Evolutionary conservation across 2,113 vertebrate species (phyloP).

Genomic region (Dolichotis patagonum): DNA sequence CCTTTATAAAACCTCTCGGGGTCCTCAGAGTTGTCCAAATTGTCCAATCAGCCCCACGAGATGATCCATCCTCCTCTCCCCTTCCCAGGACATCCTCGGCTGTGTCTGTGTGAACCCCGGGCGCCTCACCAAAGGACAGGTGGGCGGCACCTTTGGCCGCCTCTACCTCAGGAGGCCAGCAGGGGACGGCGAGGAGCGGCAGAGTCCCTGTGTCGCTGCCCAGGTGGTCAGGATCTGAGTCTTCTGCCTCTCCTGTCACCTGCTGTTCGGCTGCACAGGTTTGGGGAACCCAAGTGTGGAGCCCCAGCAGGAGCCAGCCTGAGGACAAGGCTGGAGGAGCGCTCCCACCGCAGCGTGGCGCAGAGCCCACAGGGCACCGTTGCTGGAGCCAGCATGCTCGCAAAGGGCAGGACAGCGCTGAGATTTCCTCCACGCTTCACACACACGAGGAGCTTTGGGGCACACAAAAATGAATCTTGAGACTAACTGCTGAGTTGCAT

Average conservation of each 20-base stretch:
- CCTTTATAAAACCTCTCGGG: neutral
- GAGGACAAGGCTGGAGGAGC: neutral
- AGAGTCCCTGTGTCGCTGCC: constrained; percentile 88
- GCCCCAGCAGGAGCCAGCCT: neutral
- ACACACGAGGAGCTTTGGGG: neutral
- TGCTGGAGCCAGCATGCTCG: neutral
- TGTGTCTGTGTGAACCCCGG: constrained; percentile 96
- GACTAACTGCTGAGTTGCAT: neutral
- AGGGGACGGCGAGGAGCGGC: neutral
- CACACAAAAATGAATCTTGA: constrained; percentile 48
- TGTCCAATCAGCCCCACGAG: neutral
- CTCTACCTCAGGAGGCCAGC: constrained; percentile 84
- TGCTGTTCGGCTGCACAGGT: rapidly evolving
- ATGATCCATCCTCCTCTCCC: neutral
- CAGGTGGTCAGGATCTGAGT: constrained; percentile 94
- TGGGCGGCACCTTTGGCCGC: constrained; percentile 94
- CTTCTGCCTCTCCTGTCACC: rapidly evolving
- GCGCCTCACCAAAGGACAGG: constrained; percentile 95
- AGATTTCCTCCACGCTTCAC: neutral
- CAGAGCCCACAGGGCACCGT: neutral
- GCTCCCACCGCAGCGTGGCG: too few relatives aligned
- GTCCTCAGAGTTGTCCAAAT: neutral
- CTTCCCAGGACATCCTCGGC: constrained; percentile 91
- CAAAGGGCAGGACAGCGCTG: neutral
- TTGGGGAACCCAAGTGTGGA: rapidly evolving